phyloP scores from a whole-genome alignment of 64 coral and sea anemone species.

The Anthopleura sola region DNA sequence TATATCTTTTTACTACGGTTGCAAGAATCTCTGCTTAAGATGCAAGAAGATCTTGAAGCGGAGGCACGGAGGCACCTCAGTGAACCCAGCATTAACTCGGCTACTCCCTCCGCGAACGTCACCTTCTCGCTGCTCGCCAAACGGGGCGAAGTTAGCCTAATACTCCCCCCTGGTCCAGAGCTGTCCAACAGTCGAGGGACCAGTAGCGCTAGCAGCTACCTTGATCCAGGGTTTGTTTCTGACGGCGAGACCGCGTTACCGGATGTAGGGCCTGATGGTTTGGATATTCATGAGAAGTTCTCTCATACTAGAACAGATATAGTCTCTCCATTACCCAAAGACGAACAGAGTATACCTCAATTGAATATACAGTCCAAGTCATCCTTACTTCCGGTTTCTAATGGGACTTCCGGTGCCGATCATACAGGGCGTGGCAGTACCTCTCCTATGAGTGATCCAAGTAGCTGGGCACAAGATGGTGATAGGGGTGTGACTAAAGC shows the following conservation, averaged over 20 bases:
- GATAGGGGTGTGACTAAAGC: slow-evolving; percentile 28
- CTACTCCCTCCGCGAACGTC: slow-evolving; percentile 5
- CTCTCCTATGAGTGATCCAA: slow-evolving; percentile 37
- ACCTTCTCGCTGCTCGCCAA: slow-evolving; percentile 71
- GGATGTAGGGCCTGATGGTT: neutral
- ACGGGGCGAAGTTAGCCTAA: slow-evolving; percentile 59
- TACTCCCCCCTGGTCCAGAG: slow-evolving; percentile 80
- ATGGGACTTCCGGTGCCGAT: slow-evolving; percentile 15
- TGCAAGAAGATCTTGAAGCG: slow-evolving; percentile 49
- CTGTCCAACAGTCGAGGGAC: slow-evolving; percentile 39
- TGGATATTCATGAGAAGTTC: slow-evolving; percentile 24
- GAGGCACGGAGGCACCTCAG: neutral
- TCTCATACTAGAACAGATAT: neutral
- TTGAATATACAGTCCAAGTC: slow-evolving; percentile 1
- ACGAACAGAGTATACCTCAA: neutral
- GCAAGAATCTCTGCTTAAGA: slow-evolving; percentile 77
- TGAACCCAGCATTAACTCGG: neutral
- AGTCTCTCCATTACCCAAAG: neutral
- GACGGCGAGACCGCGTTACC: slow-evolving; percentile 49
- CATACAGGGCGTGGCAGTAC: slow-evolving; percentile 27
- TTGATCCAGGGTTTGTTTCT: slow-evolving; percentile 66
- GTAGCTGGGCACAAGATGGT: slow-evolving; percentile 52
- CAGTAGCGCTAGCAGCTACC: slow-evolving; percentile 73
- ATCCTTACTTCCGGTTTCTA: slow-evolving; percentile 13
- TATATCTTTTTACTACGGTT: slow-evolving; percentile 86